Conservation (phyloP, 1,140 invertebrate genomes). For the Tetraneura akinire region DNA sequence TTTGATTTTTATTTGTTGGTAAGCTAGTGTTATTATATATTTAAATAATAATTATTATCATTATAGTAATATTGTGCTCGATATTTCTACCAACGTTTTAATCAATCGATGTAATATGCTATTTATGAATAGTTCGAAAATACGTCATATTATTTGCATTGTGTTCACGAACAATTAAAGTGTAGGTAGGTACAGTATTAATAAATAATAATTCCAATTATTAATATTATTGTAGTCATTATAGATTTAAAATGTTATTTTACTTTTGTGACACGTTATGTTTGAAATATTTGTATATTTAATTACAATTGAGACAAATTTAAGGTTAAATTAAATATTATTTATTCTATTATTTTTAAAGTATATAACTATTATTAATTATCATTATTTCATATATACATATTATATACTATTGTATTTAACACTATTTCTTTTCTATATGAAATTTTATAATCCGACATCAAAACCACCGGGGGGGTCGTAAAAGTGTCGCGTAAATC, state of each 20-base stretch:
- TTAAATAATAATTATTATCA: not conserved
- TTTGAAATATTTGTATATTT: too few species aligned
- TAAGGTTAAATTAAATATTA: too few species aligned
- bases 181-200: too few species aligned
- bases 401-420: not conserved
- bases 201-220: too few species aligned
- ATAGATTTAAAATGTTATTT: too few species aligned
- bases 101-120: not conserved
- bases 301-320: too few species aligned
- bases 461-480: not conserved
- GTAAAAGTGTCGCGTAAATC: conserved; percentile 3
- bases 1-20: not conserved
- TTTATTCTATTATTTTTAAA: too few species aligned
- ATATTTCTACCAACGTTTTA: not conserved
- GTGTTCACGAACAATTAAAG: too few species aligned
- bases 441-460: not conserved
- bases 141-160: not conserved
- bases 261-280: too few species aligned
- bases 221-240: too few species aligned
- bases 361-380: too few species aligned
- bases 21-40: not conserved
- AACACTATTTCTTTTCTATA: not conserved
- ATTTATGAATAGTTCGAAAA: not conserved
- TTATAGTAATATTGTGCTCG: not conserved
- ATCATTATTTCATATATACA: too few species aligned